Evolutionary conservation across 2,888 invertebrate species (phyloP).

Genomic region (Orgyia antiqua): DNA sequence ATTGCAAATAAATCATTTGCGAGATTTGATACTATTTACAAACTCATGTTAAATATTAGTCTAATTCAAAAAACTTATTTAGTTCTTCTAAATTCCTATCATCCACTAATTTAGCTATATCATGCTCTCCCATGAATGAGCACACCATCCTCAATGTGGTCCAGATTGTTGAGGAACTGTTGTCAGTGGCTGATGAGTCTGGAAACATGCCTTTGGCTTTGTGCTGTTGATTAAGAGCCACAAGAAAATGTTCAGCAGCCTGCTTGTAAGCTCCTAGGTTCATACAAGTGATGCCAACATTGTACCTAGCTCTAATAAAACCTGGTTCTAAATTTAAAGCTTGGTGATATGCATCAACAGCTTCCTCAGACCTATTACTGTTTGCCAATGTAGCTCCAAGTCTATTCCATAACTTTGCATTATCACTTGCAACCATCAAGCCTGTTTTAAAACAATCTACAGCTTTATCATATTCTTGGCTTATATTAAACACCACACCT

Average conservation of each 20-base stretch:
- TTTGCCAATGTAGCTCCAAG: conserved; percentile 98
- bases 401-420: conserved; percentile 97
- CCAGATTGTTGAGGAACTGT: conserved; percentile 95
- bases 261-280: conserved; percentile 96
- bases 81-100: conserved; percentile 79
- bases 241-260: conserved; percentile 96
- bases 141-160: conserved; percentile 92
- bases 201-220: conserved; percentile 64
- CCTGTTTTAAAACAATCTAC: conserved; percentile 97
- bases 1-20: too few relatives aligned
- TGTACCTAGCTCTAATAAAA: conserved; percentile 97
- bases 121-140: conserved; percentile 86
- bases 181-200: conserved; percentile 59
- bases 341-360: conserved; percentile 95
- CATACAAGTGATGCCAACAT: conserved; percentile 98
- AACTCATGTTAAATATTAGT: conserved; percentile 23
- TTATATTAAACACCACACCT: conserved; percentile 96
- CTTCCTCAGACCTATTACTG: conserved; percentile 95
- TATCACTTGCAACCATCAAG: conserved; percentile 86
- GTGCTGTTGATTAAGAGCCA: conserved; percentile 95
- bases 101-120: conserved; percentile 80
- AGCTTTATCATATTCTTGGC: conserved; percentile 96
- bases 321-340: conserved; percentile 95
- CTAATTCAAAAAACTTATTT: conserved; percentile 73
- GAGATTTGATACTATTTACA: too few relatives aligned